Percentiles rank a stretch among this genome's conserved stretches.
These are phyloP conservation scores for Drosophila mimica DNA, from an alignment of 2,888 invertebrate genomes.

Conservation along the genomic window DNA sequence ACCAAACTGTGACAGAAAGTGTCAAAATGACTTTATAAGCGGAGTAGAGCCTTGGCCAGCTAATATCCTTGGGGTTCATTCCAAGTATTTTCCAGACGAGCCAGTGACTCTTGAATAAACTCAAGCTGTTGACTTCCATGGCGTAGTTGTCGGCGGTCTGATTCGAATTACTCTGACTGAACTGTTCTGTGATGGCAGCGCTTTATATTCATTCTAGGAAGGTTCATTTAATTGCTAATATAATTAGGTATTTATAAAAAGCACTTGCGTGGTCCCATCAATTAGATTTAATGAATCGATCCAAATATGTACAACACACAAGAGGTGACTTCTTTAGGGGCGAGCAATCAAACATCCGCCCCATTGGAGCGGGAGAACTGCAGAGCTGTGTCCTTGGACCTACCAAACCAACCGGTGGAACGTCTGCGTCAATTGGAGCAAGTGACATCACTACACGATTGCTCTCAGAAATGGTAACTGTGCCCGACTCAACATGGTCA, in stretches of 20 bases:
- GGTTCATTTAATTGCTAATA: neutral
- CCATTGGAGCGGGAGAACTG: too few species aligned
- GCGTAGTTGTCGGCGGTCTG: neutral
- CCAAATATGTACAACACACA: neutral
- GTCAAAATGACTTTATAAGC: constrained; percentile 28
- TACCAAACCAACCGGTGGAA: too few species aligned
- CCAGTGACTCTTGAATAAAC: constrained; percentile 65
- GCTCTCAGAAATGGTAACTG: too few species aligned
- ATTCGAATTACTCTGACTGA: neutral
- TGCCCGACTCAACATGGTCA: too few species aligned
- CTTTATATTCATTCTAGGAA: neutral
- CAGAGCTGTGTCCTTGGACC: too few species aligned
- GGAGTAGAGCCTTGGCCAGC: constrained; percentile 27
- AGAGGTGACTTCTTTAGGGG: too few species aligned
- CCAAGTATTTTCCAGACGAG: constrained; percentile 65
- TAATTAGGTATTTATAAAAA: neutral
- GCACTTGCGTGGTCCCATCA: neutral
- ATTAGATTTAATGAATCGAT: neutral
- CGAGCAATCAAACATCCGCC: too few species aligned
- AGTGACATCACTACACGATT: too few species aligned
- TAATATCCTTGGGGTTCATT: constrained; percentile 6
- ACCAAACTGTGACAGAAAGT: constrained; percentile 59
- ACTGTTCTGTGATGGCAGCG: too few species aligned
- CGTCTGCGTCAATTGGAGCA: too few species aligned
- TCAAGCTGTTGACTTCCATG: constrained; percentile 51